Evolutionary conservation across 2,113 vertebrate genomes (phyloP), one percentile per base, ranked within the genome.

Genomic region (Oenanthe oenanthe): DNA sequence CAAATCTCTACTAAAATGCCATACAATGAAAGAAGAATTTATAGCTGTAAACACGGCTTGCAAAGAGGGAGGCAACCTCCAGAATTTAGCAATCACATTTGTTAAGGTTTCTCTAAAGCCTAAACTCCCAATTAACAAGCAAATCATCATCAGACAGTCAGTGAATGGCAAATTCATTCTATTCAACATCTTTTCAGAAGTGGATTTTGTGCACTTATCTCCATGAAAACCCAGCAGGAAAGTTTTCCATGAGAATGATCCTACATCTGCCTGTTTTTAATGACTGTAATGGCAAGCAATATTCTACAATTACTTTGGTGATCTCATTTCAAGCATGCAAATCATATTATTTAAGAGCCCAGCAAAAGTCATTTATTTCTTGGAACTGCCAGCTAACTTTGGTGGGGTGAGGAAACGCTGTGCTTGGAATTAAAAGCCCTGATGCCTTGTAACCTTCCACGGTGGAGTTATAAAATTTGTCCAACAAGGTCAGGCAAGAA

Each of bases 61-160:
- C 70, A 88, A 97, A 95, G 90, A 97, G 82, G 85, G 96, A 97
- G 94, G 76, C 96, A 97, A 97, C 94, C 88, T 97, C 93, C 82
- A 97, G 95, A 98, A 98, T 97, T 98, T 98, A 97, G 97, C 97
- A 97, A 97, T 97, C 97, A 97, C 97, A 97, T 97, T 98, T 97
- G 97, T 98, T 98, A 98, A 97, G 96, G 97, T 97, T 97, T 97
- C 96, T 97, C 97, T 97, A 97, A 98, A 97, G 95, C 92, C 97
- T 98, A 98, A 98, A 97, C 97, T 98, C 97, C 96, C 98, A 98
- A 97, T 98, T 98, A 98, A 98, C 97, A 98, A 98, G 97, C 96
- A 98, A 98, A 98, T 98, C 98, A 98, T 98, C 98, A 98, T 98
- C 97, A 98, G 98, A 96, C 97, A 98, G 96, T 95, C 96, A 98